These are phyloP conservation scores for Condylura cristata DNA, from an alignment of 2,113 vertebrate genomes.

Conservation along the genomic window DNA sequence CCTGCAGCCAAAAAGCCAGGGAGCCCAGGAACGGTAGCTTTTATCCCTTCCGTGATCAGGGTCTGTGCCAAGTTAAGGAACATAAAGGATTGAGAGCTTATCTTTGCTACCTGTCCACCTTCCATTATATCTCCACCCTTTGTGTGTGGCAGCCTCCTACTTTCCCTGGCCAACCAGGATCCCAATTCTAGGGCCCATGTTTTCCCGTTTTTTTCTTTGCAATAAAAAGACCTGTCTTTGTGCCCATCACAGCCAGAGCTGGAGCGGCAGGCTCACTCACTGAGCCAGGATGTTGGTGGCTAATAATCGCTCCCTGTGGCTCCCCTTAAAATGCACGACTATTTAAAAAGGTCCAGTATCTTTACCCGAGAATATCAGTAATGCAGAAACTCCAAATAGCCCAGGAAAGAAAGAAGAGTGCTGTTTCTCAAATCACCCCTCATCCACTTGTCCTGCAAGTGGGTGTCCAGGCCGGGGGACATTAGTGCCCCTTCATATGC, in stretches of 20 bases:
- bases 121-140: not conserved
- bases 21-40: not conserved
- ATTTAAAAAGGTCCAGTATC: slow-evolving; percentile 23
- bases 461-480: not conserved
- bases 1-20: not conserved
- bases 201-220: not conserved
- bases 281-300: not conserved
- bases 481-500: not conserved
- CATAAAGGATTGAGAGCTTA: not conserved
- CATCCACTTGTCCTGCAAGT: not conserved
- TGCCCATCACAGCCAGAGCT: not conserved
- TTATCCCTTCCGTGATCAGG: not conserved
- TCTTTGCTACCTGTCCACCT: not conserved
- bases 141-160: not conserved
- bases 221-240: not conserved
- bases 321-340: not conserved
- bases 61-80: not conserved
- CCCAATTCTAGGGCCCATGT: not conserved
- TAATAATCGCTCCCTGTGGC: not conserved
- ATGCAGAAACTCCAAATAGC: not conserved
- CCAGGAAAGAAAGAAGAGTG: not conserved
- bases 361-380: slow-evolving; percentile 42
- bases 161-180: not conserved
- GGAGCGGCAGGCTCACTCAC: not conserved
- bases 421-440: not conserved